Evolutionary conservation across 2,113 vertebrate species (phyloP).

Genomic region (Stigmatopora nigra): DNA sequence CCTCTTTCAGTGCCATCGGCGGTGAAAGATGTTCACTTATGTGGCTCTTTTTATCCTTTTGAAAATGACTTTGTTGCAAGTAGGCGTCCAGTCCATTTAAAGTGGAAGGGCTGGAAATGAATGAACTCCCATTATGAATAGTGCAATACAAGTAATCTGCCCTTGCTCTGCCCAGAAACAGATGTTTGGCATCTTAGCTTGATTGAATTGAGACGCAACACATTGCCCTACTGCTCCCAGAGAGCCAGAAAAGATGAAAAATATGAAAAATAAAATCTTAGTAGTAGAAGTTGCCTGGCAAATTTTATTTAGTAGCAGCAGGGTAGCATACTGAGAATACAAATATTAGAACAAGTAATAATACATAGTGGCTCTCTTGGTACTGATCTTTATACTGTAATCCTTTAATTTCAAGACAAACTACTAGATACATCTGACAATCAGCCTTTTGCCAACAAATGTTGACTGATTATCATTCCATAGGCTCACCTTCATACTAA

Average conservation of each 20-base stretch:
- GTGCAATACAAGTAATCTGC: not conserved
- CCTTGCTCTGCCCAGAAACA: not conserved
- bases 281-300: not conserved
- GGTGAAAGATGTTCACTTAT: too few species aligned
- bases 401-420: not conserved
- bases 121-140: not conserved
- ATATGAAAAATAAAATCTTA: not conserved
- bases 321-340: not conserved
- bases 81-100: too few species aligned
- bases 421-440: not conserved
- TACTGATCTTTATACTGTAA: not conserved
- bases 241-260: not conserved
- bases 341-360: not conserved
- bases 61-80: too few species aligned
- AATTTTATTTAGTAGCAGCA: not conserved
- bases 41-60: too few species aligned
- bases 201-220: not conserved
- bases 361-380: not conserved
- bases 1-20: too few species aligned
- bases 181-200: not conserved
- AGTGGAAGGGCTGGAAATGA: too few species aligned
- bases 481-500: too few species aligned
- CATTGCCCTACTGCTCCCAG: not conserved
- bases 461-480: not conserved
- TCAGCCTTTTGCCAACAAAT: not conserved